Evolutionary conservation across 1,140 invertebrate genomes (phyloP).

Genomic region (Medauroidea extradentata): DNA sequence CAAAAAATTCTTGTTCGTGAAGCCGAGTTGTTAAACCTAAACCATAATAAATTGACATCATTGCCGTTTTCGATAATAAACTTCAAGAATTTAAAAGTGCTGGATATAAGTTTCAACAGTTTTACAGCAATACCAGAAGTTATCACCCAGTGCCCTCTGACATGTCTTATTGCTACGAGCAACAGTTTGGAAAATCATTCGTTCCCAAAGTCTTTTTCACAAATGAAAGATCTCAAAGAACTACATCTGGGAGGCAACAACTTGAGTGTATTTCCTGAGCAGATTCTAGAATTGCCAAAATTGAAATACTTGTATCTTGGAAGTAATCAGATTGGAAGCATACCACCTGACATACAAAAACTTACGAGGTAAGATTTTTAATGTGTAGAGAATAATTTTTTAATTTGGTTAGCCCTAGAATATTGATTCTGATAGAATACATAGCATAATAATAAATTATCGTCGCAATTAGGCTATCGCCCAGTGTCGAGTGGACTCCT

Average conservation of each 20-base stretch:
- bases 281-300: slow-evolving; percentile 70
- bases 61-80: slow-evolving; percentile 50
- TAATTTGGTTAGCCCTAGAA: too few species aligned
- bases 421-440: too few species aligned
- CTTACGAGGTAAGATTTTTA: slow-evolving; percentile 59
- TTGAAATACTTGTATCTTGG: slow-evolving; percentile 87
- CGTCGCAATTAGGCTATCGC: too few species aligned
- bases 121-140: slow-evolving; percentile 69
- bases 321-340: slow-evolving; percentile 74
- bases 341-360: slow-evolving; percentile 78
- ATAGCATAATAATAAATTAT: too few species aligned
- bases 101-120: slow-evolving; percentile 88
- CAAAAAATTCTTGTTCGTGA: too few species aligned
- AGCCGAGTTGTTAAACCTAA: slow-evolving; percentile 64
- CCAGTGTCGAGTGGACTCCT: too few species aligned
- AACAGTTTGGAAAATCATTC: slow-evolving; percentile 77
- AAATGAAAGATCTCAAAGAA: slow-evolving; percentile 59
- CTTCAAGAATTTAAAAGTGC: slow-evolving; percentile 63
- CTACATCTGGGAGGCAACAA: slow-evolving; percentile 91
- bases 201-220: slow-evolving; percentile 77
- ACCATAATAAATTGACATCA: slow-evolving; percentile 61
- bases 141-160: slow-evolving; percentile 66
- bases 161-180: slow-evolving; percentile 78
- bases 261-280: slow-evolving; percentile 77
- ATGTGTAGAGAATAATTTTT: too few species aligned